Percentiles rank a stretch among this genome's conserved stretches.
phyloP scores from a whole-genome alignment of 1,140 invertebrate species.

The Rhyacophila brunnea region DNA sequence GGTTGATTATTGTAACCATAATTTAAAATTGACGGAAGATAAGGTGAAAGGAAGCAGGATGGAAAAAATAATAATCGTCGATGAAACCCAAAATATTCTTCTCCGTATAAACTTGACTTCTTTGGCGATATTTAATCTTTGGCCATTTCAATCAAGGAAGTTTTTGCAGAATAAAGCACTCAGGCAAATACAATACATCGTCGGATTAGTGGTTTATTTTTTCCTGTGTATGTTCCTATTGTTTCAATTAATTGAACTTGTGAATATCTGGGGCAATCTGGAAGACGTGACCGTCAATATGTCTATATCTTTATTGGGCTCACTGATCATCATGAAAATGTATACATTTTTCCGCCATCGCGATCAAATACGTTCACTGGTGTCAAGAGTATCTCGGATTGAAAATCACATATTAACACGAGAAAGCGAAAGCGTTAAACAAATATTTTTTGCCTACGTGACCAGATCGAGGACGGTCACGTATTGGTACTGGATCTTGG shows the following conservation, averaged over 20 bases:
- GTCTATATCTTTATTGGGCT: conserved; percentile 24
- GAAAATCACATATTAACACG: conserved; percentile 20
- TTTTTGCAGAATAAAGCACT: background rate
- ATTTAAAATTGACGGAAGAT: too few relatives aligned
- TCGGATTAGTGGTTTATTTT: background rate
- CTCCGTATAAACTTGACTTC: conserved; percentile 1
- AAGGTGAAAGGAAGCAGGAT: too few relatives aligned
- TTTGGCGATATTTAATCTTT: background rate
- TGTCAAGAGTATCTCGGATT: conserved; percentile 9
- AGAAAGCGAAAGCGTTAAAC: conserved; percentile 12
- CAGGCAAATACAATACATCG: too few relatives aligned
- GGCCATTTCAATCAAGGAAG: background rate
- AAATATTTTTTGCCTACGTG: conserved; percentile 12
- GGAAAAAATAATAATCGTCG: background rate
- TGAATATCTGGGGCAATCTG: conserved; percentile 27
- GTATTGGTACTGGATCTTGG: conserved; percentile 20
- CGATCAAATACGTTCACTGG: conserved; percentile 12
- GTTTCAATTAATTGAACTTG: background rate
- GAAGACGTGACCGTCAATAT: conserved; percentile 31
- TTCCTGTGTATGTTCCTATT: background rate
- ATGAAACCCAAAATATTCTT: background rate
- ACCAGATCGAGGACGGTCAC: conserved; percentile 12
- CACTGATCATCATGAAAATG: conserved; percentile 21
- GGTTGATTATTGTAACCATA: too few relatives aligned
- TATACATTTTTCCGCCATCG: conserved; percentile 22